Conservation (phyloP, 1,140 invertebrate genomes). For the Druon quercuslanigerum region DNA sequence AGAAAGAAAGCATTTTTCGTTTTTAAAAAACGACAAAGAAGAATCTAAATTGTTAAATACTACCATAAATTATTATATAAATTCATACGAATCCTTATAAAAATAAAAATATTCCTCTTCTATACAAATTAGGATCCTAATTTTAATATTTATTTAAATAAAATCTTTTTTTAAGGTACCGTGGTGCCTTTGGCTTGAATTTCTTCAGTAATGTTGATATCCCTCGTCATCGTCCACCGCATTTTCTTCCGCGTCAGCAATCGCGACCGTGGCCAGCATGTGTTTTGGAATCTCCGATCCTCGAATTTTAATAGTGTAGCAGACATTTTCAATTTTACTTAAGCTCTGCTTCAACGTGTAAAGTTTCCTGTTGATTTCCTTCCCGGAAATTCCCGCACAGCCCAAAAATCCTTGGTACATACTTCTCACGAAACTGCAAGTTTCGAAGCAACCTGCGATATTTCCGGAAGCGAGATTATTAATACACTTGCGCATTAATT, state of each 20-base stretch:
- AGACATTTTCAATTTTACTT: slow-evolving; percentile 89
- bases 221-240: slow-evolving; percentile 74
- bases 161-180: too few species aligned
- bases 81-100: not conserved
- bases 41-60: not conserved
- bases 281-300: slow-evolving; percentile 86
- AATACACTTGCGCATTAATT: slow-evolving; percentile 92
- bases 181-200: too few species aligned
- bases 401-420: slow-evolving; percentile 85
- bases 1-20: too few species aligned
- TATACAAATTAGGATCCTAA: slow-evolving; percentile 31
- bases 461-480: slow-evolving; percentile 88
- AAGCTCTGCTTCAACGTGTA: slow-evolving; percentile 83
- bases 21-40: too few species aligned
- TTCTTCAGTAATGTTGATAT: slow-evolving; percentile 62
- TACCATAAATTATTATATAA: slow-evolving; percentile 6
- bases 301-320: slow-evolving; percentile 88
- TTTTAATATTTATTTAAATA: too few species aligned
- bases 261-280: slow-evolving; percentile 79
- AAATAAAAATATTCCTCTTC: not conserved
- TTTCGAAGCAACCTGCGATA: slow-evolving; percentile 83
- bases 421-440: slow-evolving; percentile 83
- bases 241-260: slow-evolving; percentile 64
- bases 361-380: slow-evolving; percentile 85
- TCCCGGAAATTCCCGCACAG: slow-evolving; percentile 74